These are phyloP conservation scores for Marasmarcha lunaedactyla DNA, from an alignment of 2,888 invertebrate genomes.

Conservation along the genomic window DNA sequence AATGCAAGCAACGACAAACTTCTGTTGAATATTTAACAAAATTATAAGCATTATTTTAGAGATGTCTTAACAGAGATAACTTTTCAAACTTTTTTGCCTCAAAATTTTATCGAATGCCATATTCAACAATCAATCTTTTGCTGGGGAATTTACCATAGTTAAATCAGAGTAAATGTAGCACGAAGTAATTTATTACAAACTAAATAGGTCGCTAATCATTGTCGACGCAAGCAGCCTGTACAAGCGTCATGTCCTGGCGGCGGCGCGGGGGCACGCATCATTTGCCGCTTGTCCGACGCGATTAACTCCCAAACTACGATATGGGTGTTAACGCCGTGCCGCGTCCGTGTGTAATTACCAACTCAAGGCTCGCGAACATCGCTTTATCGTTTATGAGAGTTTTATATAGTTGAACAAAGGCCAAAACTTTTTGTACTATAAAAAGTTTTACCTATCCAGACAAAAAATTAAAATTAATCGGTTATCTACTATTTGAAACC, in stretches of 20 bases:
- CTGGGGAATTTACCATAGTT: neutral
- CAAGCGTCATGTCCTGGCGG: neutral
- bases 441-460: slow-evolving; percentile 6
- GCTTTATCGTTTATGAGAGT: slow-evolving; percentile 4
- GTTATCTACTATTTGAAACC: neutral
- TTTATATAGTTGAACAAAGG: too few species aligned
- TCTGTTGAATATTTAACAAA: slow-evolving; percentile 27
- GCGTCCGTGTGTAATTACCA: slow-evolving; percentile 38
- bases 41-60: slow-evolving; percentile 35
- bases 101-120: slow-evolving; percentile 1
- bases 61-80: too few species aligned
- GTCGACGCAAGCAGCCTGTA: slow-evolving; percentile 46
- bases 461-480: neutral
- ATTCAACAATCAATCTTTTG: neutral
- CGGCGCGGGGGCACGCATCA: slow-evolving; percentile 52
- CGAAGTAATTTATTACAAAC: slow-evolving; percentile 35
- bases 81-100: too few species aligned
- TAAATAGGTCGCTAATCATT: slow-evolving; percentile 42
- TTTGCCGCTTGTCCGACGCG: slow-evolving; percentile 49
- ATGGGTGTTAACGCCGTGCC: slow-evolving; percentile 30
- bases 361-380: slow-evolving; percentile 34
- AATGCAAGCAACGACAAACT: slow-evolving; percentile 34
- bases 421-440: too few species aligned
- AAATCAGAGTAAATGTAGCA: slow-evolving; percentile 3
- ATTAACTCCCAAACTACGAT: slow-evolving; percentile 45